Evolutionary conservation across 2,113 vertebrate genomes (phyloP).

Genomic region (Anser brachyrhynchus): DNA sequence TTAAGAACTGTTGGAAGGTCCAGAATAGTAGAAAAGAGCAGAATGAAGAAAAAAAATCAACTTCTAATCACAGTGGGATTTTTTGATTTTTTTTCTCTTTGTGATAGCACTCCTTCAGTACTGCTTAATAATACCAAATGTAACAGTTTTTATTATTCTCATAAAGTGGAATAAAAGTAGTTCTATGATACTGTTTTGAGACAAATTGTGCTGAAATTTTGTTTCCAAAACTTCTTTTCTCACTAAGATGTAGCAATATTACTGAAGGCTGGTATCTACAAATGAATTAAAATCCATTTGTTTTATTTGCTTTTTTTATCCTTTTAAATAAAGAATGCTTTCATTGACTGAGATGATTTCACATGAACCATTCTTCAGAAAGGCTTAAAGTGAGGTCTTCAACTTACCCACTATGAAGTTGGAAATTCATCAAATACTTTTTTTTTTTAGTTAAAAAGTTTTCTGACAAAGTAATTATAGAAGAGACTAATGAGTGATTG

Average conservation of each 20-base stretch:
- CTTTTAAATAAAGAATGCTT: background rate
- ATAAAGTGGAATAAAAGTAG: background rate
- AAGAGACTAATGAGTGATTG: background rate
- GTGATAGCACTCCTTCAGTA: background rate
- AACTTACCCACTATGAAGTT: background rate
- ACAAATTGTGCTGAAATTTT: background rate
- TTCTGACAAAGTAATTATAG: background rate
- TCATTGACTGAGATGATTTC: background rate
- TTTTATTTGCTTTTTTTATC: background rate
- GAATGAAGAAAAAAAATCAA: background rate
- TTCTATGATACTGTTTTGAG: background rate
- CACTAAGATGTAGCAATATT: background rate
- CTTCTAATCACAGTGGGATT: background rate
- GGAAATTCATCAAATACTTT: background rate
- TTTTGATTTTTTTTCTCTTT: background rate
- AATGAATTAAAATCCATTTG: background rate
- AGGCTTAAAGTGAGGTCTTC: background rate
- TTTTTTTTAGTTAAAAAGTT: background rate
- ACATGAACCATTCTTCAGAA: background rate
- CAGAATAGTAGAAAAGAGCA: background rate
- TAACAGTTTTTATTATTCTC: background rate
- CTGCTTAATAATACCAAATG: background rate
- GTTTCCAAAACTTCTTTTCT: background rate
- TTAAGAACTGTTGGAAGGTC: background rate
- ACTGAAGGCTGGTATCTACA: background rate